Evolutionary conservation across 2,888 invertebrate species (phyloP).

Genomic region (Eupithecia subumbrata): DNA sequence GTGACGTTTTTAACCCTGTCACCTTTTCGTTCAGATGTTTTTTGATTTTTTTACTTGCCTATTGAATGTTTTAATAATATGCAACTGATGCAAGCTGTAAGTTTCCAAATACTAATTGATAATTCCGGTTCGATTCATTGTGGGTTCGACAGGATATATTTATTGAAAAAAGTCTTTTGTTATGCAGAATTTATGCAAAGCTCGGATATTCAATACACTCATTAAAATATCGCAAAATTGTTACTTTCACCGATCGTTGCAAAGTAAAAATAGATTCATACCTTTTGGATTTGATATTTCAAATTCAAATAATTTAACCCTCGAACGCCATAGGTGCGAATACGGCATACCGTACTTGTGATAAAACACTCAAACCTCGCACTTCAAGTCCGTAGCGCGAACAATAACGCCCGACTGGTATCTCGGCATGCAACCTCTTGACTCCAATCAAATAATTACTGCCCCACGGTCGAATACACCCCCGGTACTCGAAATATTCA

Average conservation of each 20-base stretch:
- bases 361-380: constrained; percentile 63
- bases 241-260: background rate
- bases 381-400: constrained; percentile 54
- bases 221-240: constrained; percentile 8
- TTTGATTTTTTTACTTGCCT: constrained; percentile 56
- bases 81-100: constrained; percentile 73
- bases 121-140: constrained; percentile 56
- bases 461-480: constrained; percentile 79
- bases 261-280: background rate
- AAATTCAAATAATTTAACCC: constrained; percentile 67
- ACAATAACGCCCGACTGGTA: constrained; percentile 71
- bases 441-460: constrained; percentile 84
- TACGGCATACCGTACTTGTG: constrained; percentile 67
- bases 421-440: constrained; percentile 82
- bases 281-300: constrained; percentile 10
- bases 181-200: constrained; percentile 45
- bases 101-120: constrained; percentile 66
- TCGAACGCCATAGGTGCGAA: constrained; percentile 75
- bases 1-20: constrained; percentile 77
- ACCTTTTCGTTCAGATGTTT: constrained; percentile 78
- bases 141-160: constrained; percentile 53
- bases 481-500: constrained; percentile 76
- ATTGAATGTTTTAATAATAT: constrained; percentile 73
- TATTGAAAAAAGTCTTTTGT: constrained; percentile 48
- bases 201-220: constrained; percentile 9